Conservation (phyloP, 2,888 invertebrate species). For the Ecdyonurus torrentis region DNA sequence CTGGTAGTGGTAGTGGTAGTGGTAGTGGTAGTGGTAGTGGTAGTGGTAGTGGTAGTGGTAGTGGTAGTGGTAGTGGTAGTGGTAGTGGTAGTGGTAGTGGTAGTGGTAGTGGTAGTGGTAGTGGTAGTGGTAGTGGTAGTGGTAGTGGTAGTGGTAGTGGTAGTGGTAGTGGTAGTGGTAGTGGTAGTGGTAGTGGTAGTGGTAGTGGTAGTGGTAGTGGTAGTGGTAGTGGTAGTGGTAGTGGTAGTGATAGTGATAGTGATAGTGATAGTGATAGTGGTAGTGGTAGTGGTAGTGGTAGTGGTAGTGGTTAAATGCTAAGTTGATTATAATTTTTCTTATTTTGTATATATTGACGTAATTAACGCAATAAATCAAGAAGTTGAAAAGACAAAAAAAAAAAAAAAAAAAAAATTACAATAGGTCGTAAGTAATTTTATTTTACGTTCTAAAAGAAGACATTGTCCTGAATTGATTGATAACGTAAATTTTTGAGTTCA, state of each 20-base stretch:
- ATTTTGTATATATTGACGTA: too few species aligned
- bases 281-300: not conserved
- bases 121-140: slow-evolving; percentile 4
- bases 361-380: too few species aligned
- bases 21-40: slow-evolving; percentile 1
- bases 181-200: slow-evolving; percentile 6
- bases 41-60: slow-evolving; percentile 1
- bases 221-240: slow-evolving; percentile 4
- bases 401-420: too few species aligned
- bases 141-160: slow-evolving; percentile 6
- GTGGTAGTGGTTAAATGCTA: too few species aligned
- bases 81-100: slow-evolving; percentile 6
- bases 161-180: slow-evolving; percentile 6
- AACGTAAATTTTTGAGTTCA: too few species aligned
- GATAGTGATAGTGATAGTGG: too few species aligned
- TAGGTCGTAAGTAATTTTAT: too few species aligned
- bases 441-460: too few species aligned
- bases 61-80: slow-evolving; percentile 5
- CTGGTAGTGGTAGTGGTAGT: not conserved
- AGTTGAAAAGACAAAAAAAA: too few species aligned
- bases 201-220: slow-evolving; percentile 5
- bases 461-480: too few species aligned
- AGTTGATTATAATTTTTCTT: too few species aligned
- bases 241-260: too few species aligned
- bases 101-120: slow-evolving; percentile 6